Base-by-base conservation (phyloP, 2,888 invertebrate genomes). In the Nephrotoma flavescens region DNA sequence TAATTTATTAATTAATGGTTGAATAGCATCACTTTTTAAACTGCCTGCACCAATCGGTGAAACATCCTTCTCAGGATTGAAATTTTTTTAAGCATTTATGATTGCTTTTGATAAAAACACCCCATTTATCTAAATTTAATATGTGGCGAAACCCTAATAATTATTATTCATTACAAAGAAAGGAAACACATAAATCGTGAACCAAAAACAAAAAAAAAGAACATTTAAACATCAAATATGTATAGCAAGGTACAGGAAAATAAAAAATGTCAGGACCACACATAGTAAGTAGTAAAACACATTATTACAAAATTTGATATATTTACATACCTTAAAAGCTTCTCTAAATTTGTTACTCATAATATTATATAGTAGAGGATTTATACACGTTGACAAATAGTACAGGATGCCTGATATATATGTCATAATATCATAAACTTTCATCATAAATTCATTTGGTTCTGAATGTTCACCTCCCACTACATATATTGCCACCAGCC, bases 271-370 rank as follows among this genome's bases (percentile, higher is more conserved):
- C 15, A 15, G 15, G n/a, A 5, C 52, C 15, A 31, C 2, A 52
- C 84, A 84, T 42, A 42, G 42, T 12, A 42, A n/a, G 47, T 47
- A 47, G 41, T 84, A 42, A 12, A 84, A 84, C 5, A 42, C 3
- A 42, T 42, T 42, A 84, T 12, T 52, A 85, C 71, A 41, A 83
- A 19, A 57, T 12, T 45, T 42, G 86, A 86, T 85, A 57, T 42
- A 47, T 85, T 15, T 86, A 88, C 89, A 91, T 92, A 97, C 97
- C 95, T 96, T 97, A 92, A 98, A 98, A 85, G 98, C 98, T 88
- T 96, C 96, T 85, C 98, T 94, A 90, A 98, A 98, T 91, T 98
- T 97, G 91, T 97, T 95, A 9, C 97, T 98, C 97, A 98, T 97
- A 87, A 97, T 96, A 91, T 98, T 96, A 92, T 98, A 98, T 57